Percentiles rank a stretch among this genome's conserved stretches.
phyloP scores from a whole-genome alignment of 1,140 invertebrate species.

The Sycophaga agraensis region DNA sequence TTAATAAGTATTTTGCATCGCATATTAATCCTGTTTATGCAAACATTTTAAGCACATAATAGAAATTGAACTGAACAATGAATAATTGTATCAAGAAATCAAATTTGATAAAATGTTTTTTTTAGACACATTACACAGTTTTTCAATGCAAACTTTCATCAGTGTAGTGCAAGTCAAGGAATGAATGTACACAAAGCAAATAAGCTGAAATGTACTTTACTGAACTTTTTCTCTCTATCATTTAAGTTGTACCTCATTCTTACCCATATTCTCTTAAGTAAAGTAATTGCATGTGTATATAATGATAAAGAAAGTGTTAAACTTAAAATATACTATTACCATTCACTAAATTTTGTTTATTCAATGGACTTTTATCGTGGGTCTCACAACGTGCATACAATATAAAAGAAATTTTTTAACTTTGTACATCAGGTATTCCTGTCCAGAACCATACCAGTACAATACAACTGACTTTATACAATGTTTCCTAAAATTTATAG shows the following conservation, averaged over 20 bases:
- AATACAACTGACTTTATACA: too few species aligned
- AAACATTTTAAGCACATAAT: too few species aligned
- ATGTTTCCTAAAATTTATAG: too few species aligned
- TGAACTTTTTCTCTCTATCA: slow-evolving; percentile 30
- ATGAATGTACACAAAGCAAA: slow-evolving; percentile 18
- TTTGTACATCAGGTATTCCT: too few species aligned
- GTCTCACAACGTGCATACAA: too few species aligned
- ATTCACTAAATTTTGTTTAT: slow-evolving; percentile 46
- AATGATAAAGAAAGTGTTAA: slow-evolving; percentile 54
- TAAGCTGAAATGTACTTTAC: slow-evolving; percentile 18
- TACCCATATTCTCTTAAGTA: slow-evolving; percentile 19
- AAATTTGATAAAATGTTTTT: not conserved
- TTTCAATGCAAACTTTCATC: not conserved
- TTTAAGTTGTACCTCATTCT: slow-evolving; percentile 36
- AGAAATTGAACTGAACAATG: not conserved
- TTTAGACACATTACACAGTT: slow-evolving; percentile 7
- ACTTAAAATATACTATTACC: slow-evolving; percentile 53
- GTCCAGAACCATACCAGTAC: too few species aligned
- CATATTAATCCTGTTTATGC: not conserved
- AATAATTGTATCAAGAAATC: not conserved
- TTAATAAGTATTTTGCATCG: slow-evolving; percentile 2
- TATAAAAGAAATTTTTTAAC: too few species aligned
- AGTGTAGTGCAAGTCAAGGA: not conserved
- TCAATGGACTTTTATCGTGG: too few species aligned
- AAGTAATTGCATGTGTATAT: slow-evolving; percentile 53